These are phyloP conservation scores for Clanis bilineata DNA, from an alignment of 2,888 invertebrate genomes.

Conservation along the genomic window DNA sequence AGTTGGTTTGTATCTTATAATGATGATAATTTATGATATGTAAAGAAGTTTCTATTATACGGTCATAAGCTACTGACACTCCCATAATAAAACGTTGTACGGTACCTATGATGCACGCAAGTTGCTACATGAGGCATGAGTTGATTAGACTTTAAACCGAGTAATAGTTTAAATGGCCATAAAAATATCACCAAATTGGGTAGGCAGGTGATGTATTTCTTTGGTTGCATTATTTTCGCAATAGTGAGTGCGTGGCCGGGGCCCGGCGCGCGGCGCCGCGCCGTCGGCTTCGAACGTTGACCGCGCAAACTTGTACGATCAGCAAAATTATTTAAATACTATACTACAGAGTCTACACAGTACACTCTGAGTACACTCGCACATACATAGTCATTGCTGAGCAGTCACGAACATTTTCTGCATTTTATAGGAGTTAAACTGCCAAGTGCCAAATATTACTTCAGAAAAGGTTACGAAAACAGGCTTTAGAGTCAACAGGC, in stretches of 20 bases:
- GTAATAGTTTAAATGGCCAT: slow-evolving; percentile 30
- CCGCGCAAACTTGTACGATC: slow-evolving; percentile 49
- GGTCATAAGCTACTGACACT: too few species aligned
- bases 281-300: slow-evolving; percentile 59
- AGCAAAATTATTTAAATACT: slow-evolving; percentile 29
- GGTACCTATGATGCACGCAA: too few species aligned
- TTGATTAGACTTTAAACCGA: not conserved
- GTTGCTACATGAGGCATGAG: not conserved
- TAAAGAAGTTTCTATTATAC: too few species aligned
- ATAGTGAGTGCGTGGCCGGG: slow-evolving; percentile 52
- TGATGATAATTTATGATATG: too few species aligned
- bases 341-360: too few species aligned
- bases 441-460: not conserved
- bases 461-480: too few species aligned
- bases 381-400: too few species aligned
- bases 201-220: slow-evolving; percentile 37
- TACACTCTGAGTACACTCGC: too few species aligned
- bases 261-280: slow-evolving; percentile 37
- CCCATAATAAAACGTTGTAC: too few species aligned
- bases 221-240: slow-evolving; percentile 59
- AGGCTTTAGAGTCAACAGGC: too few species aligned
- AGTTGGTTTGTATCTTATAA: too few species aligned
- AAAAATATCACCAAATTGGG: slow-evolving; percentile 43
- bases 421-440: slow-evolving; percentile 21
- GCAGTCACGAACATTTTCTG: slow-evolving; percentile 11